These are phyloP conservation scores for Pheosia tremula DNA, from an alignment of 2,888 invertebrate genomes.

Conservation along the genomic window DNA sequence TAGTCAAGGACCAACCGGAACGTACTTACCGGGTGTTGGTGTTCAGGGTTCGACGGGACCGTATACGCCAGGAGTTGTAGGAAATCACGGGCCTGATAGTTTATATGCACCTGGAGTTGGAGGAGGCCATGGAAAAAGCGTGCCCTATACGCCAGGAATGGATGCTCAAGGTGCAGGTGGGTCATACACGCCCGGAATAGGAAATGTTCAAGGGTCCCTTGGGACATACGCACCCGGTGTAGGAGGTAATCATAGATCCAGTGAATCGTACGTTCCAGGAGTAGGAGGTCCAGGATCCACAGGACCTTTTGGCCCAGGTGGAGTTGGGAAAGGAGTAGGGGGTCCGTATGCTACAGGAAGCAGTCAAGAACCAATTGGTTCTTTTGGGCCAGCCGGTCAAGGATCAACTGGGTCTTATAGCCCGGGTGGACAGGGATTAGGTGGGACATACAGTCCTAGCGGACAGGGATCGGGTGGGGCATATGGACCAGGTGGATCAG, in stretches of 20 bases:
- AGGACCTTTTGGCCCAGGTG: constrained; percentile 9
- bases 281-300: constrained; percentile 12
- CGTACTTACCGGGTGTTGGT: not conserved
- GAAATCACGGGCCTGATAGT: not conserved
- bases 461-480: constrained; percentile 12
- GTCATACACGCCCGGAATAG: constrained; percentile 13
- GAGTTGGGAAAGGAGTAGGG: constrained; percentile 6
- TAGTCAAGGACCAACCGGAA: not conserved
- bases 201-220: constrained; percentile 2
- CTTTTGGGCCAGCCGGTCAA: constrained; percentile 13
- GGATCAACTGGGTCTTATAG: constrained; percentile 15
- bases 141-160: constrained; percentile 2
- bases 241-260: constrained; percentile 9
- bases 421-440: constrained; percentile 13
- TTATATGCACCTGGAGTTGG: constrained; percentile 2
- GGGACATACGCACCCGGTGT: constrained; percentile 15
- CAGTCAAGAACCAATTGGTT: not conserved
- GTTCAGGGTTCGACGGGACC: not conserved
- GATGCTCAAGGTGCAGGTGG: constrained; percentile 9
- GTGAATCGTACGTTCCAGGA: constrained; percentile 15
- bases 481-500: constrained; percentile 15
- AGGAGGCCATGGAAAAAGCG: constrained; percentile 4
- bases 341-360: constrained; percentile 10
- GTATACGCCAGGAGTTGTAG: constrained; percentile 2
- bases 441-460: constrained; percentile 13